A percentile compares a stretch with the other conserved stretches of the same genome.
Evolutionary conservation across 2,888 invertebrate genomes (phyloP).

Genomic region (Nasonovia ribisnigri): DNA sequence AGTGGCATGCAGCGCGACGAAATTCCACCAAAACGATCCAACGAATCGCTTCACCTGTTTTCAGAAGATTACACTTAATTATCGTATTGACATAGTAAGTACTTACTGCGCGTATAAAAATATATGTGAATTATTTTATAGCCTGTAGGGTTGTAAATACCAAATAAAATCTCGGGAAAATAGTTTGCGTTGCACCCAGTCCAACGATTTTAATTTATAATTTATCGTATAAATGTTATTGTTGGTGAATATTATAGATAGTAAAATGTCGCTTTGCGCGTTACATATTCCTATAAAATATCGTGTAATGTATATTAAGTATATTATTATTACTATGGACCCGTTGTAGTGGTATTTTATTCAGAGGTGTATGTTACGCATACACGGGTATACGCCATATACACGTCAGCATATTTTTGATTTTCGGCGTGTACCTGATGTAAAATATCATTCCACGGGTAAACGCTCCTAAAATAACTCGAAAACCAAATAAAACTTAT

Average conservation of each 20-base stretch:
- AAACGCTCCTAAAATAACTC: too few relatives aligned
- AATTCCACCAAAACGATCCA: too few relatives aligned
- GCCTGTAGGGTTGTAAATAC: not conserved
- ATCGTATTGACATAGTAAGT: not conserved
- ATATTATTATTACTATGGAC: not conserved
- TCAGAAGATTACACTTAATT: too few relatives aligned
- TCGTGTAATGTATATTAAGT: not conserved
- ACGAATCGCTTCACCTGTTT: too few relatives aligned
- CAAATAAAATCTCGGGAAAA: not conserved
- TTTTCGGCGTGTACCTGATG: too few relatives aligned
- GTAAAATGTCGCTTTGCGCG: not conserved
- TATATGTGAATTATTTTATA: not conserved
- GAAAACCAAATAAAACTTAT: too few relatives aligned
- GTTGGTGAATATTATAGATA: not conserved
- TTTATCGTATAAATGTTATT: not conserved
- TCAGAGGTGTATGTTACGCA: too few relatives aligned
- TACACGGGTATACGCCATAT: too few relatives aligned
- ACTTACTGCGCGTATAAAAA: not conserved
- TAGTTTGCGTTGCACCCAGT: not conserved
- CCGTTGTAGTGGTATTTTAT: too few relatives aligned
- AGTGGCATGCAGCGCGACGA: too few relatives aligned
- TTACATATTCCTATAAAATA: not conserved
- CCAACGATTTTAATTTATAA: not conserved
- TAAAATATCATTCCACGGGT: too few relatives aligned
- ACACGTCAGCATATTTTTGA: too few relatives aligned